Evolutionary conservation across 2,888 invertebrate genomes (phyloP), one percentile per base, ranked within the genome.

Genomic region (Fragum fragum): DNA sequence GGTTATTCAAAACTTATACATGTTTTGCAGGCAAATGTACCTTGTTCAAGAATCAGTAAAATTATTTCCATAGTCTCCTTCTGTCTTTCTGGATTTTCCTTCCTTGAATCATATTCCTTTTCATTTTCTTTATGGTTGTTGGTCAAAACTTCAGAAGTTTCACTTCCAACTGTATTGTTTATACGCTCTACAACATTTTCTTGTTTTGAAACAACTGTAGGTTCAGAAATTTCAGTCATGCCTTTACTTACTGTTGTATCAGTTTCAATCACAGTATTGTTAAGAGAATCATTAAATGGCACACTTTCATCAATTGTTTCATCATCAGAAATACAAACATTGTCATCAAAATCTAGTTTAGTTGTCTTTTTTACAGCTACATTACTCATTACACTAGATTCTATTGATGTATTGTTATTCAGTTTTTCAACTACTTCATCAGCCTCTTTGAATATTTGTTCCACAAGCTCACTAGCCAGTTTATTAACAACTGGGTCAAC

Each of bases 201-300:
- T 47, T 9, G 47, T 47, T 23, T 57, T 57, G 2, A 3, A 9
- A 23, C 26, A 57, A 2, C 23, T 57, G 26, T 6, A 14, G 11
- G 2, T 57, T 57, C 26, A 57, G 57, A 9, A 57, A 39, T 68
- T 21, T 68, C 23, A n/a, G 29, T 6, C 7, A 53, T 21, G n/a
- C 16, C 21, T 53, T 29, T 7, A 36, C 53, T 32, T 32, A 18
- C 71, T 5, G 16, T 63, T 11, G 18, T 26, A n/a, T 68, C 21
- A 29, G 57, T 63, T 23, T 73, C 73, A 73, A 73, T 32, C 5
- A 73, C 53, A 32, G 73, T 73, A 16, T 73, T 63, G 66, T 73
- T 63, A 18, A 52, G 7, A 18, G 73, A 73, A n/a, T 26, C 26
- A 73, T 63, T 26, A 52, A 73, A 73, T 47, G 73, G 32, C 32